phyloP scores from a whole-genome alignment of 2,113 vertebrate genomes.

The Cebus imitator region DNA sequence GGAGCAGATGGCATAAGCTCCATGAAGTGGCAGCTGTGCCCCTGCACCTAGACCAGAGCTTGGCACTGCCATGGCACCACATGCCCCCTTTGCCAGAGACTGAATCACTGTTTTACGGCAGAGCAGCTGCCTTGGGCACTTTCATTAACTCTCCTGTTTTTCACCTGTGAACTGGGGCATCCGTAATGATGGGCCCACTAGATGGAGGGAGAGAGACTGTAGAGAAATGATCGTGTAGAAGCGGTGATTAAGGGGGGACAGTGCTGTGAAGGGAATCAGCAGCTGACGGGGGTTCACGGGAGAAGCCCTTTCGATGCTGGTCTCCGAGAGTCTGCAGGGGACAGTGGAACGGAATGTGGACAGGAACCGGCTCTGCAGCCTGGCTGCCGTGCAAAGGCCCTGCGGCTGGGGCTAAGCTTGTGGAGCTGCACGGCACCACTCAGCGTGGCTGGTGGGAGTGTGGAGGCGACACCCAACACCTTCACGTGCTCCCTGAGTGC shows the following conservation, averaged over 20 bases:
- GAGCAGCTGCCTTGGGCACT: background rate
- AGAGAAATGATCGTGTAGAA: too few relatives aligned
- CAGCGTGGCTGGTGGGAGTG: accelerated
- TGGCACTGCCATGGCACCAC: background rate
- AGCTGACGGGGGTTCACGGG: background rate
- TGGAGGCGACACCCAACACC: accelerated
- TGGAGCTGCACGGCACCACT: accelerated
- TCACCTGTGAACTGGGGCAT: background rate
- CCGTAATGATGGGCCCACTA: background rate
- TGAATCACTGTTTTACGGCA: too few relatives aligned
- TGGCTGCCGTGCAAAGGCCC: background rate
- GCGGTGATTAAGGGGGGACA: too few relatives aligned
- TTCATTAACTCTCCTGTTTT: too few relatives aligned
- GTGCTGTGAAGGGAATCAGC: background rate
- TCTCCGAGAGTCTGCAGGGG: background rate
- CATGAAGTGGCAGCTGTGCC: accelerated
- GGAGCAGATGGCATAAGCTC: background rate
- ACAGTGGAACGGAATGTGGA: background rate
- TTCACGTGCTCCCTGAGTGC: accelerated
- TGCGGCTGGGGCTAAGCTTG: accelerated
- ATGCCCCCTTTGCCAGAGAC: background rate
- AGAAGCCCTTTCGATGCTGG: background rate
- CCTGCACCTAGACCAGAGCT: too few relatives aligned
- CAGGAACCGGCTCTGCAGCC: accelerated
- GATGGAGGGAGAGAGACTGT: background rate